Evolutionary conservation across 2,797 vertebrate genomes (phyloP).

Genomic region (Clarias laeviceps): DNA sequence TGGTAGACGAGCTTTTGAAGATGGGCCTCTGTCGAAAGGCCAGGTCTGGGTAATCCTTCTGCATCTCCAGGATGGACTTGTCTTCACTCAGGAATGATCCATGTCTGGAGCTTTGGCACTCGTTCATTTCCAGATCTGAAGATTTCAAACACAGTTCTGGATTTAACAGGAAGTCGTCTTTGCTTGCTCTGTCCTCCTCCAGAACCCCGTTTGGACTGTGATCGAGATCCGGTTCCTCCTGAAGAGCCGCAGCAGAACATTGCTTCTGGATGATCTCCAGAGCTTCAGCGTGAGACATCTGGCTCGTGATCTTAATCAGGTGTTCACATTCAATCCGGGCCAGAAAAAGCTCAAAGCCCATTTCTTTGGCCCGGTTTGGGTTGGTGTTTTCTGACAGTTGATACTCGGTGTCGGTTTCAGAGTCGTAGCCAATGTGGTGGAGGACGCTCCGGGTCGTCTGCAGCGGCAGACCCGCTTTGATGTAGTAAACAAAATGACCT

Average conservation of each 20-base stretch:
- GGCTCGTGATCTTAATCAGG: conserved; percentile 69
- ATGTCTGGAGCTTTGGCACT: background rate
- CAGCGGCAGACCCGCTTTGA: conserved; percentile 75
- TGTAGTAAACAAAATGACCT: conserved; percentile 81
- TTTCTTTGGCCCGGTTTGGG: conserved; percentile 67
- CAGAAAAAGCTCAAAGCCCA: conserved; percentile 84
- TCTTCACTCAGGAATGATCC: conserved; percentile 50
- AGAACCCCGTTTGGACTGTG: conserved; percentile 4
- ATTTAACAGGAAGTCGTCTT: conserved; percentile 39
- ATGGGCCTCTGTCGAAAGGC: conserved; percentile 72
- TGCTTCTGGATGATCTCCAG: conserved; percentile 60
- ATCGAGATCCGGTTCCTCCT: background rate
- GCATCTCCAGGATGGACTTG: conserved; percentile 72
- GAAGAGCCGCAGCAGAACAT: conserved; percentile 27
- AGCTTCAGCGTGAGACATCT: conserved; percentile 58
- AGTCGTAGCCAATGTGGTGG: conserved; percentile 80
- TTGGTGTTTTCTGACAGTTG: conserved; percentile 69
- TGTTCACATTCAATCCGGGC: conserved; percentile 75
- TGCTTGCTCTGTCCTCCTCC: conserved; percentile 38
- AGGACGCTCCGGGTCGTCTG: conserved; percentile 70
- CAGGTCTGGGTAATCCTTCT: conserved; percentile 78
- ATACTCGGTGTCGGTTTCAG: conserved; percentile 73
- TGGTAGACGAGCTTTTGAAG: conserved; percentile 50
- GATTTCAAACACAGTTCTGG: conserved; percentile 34
- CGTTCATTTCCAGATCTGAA: conserved; percentile 30